Conservation (phyloP, 2,797 vertebrate species). For the Trachurus trachurus region DNA sequence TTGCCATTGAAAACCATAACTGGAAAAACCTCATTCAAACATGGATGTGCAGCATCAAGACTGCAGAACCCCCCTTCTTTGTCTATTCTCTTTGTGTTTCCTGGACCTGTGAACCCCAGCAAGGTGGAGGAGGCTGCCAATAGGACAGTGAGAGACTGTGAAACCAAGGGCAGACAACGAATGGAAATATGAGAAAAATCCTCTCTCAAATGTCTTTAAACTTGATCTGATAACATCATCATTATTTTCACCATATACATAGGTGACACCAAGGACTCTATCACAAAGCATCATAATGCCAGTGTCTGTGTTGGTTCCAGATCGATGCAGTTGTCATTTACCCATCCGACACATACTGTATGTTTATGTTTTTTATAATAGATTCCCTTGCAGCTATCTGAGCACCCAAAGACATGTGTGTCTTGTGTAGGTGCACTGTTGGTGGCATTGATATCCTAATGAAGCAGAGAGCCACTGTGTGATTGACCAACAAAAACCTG, state of each 20-base stretch:
- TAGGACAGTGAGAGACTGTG: slow-evolving; percentile 18
- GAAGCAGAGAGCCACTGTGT: too few relatives aligned
- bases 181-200: slow-evolving; percentile 13
- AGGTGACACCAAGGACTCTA: not conserved
- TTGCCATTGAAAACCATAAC: slow-evolving; percentile 51
- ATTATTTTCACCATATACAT: slow-evolving; percentile 9
- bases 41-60: slow-evolving; percentile 39
- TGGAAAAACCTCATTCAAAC: slow-evolving; percentile 65
- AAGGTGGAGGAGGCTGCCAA: slow-evolving; percentile 26
- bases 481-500: too few relatives aligned
- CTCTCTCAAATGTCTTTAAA: not conserved
- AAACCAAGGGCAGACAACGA: slow-evolving; percentile 26
- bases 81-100: slow-evolving; percentile 73
- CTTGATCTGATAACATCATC: slow-evolving; percentile 13
- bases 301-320: too few relatives aligned
- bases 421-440: too few relatives aligned
- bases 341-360: too few relatives aligned
- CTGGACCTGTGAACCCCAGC: slow-evolving; percentile 32
- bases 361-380: too few relatives aligned
- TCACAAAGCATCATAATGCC: too few relatives aligned
- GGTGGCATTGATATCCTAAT: too few relatives aligned
- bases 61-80: slow-evolving; percentile 53
- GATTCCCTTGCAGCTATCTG: too few relatives aligned
- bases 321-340: too few relatives aligned
- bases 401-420: too few relatives aligned